Conservation (phyloP, 2,797 vertebrate genomes). For the Ibycter americanus region DNA sequence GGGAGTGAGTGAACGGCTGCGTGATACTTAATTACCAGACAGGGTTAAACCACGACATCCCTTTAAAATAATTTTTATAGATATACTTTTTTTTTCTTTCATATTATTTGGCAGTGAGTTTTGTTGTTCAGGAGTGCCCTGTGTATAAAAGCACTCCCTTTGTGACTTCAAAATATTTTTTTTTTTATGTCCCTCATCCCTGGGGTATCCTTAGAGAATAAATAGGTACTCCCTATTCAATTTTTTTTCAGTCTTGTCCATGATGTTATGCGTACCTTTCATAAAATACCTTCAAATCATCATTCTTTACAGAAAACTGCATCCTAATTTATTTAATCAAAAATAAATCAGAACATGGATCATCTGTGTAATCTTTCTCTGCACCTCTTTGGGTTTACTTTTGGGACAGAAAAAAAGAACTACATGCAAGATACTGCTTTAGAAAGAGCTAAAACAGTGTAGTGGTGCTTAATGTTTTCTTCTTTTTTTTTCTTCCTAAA, state of each 20-base stretch:
- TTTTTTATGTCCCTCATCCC: background rate
- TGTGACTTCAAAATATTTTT: background rate
- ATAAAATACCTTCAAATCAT: background rate
- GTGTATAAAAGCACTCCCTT: background rate
- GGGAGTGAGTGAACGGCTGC: too few species aligned
- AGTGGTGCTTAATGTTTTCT: background rate
- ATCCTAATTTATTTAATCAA: background rate
- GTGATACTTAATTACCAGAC: too few species aligned
- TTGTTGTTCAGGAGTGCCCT: background rate
- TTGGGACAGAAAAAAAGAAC: background rate
- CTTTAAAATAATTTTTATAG: background rate
- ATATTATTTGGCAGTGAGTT: background rate
- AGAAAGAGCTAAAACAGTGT: background rate
- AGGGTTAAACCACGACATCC: too few species aligned
- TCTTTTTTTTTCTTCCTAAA: background rate
- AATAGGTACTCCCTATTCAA: background rate
- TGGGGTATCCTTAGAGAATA: background rate
- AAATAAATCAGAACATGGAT: background rate
- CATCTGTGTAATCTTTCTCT: background rate
- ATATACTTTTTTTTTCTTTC: background rate
- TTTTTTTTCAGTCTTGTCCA: background rate
- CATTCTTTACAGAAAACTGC: background rate
- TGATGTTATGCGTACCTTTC: background rate
- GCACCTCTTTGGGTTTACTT: background rate
- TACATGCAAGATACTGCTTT: background rate